Evolutionary conservation across 2,888 invertebrate genomes (phyloP).

Genomic region (Mesopsocus fuscifrons): DNA sequence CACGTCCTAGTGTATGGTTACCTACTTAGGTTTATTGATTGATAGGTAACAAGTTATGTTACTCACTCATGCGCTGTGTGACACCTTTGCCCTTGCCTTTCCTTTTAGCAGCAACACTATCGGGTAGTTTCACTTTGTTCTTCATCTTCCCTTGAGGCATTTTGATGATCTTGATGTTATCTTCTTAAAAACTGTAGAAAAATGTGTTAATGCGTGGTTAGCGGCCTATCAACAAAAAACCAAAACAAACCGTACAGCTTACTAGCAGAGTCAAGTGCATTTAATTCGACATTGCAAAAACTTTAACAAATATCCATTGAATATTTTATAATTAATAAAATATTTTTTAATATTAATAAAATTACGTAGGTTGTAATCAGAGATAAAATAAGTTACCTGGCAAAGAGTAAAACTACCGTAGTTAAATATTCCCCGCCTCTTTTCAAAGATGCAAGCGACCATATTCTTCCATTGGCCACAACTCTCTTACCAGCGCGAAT

Average conservation of each 20-base stretch:
- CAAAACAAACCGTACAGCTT: not conserved
- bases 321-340: no score
- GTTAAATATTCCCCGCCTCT: no score
- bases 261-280: not conserved
- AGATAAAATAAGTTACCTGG: no score
- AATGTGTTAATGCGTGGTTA: not conserved
- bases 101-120: not conserved
- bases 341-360: no score
- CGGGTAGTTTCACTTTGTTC: not conserved
- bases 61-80: not conserved
- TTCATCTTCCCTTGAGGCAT: not conserved
- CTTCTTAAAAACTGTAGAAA: not conserved
- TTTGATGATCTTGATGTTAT: not conserved
- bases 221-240: no score
- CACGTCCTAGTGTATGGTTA: no score
- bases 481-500: no score
- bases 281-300: not conserved
- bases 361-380: no score
- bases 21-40: no score
- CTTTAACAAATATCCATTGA: not conserved
- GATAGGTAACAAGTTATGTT: not conserved
- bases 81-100: not conserved
- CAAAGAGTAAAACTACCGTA: no score
- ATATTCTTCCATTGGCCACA: no score
- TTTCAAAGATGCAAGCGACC: no score